Evolutionary conservation across 2,797 vertebrate species (phyloP).

Genomic region (Chelidonichthys spinosus): DNA sequence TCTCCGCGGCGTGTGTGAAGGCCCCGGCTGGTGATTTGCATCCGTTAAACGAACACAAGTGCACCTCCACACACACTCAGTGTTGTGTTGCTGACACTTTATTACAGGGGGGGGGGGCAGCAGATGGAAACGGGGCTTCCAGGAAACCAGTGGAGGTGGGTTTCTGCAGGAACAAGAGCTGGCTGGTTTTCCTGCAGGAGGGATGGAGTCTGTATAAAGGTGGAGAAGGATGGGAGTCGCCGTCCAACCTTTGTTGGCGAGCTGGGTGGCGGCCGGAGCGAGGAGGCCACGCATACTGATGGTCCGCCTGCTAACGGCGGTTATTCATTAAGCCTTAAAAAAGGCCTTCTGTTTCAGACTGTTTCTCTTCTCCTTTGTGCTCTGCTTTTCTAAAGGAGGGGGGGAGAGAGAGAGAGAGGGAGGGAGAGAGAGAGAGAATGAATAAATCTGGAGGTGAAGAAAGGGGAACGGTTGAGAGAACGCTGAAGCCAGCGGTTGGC

Average conservation of each 20-base stretch:
- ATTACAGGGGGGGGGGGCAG: constrained; percentile 27
- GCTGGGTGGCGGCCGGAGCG: constrained; percentile 54
- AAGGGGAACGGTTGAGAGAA: constrained; percentile 55
- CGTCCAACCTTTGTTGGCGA: constrained; percentile 45
- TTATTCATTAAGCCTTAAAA: constrained; percentile 79
- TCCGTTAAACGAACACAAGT: constrained; percentile 40
- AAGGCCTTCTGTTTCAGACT: constrained; percentile 69
- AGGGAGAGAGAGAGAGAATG: constrained; percentile 27
- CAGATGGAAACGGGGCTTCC: constrained; percentile 69
- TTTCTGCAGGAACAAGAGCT: constrained; percentile 47
- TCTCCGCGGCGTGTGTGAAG: too few relatives aligned
- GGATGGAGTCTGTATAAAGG: constrained; percentile 26
- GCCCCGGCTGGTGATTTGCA: constrained; percentile 33
- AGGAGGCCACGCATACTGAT: constrained; percentile 75
- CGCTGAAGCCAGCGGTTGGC: constrained; percentile 73
- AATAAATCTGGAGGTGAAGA: constrained; percentile 71
- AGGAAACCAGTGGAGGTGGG: constrained; percentile 61
- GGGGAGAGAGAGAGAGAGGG: constrained; percentile 12
- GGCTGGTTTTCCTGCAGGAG: constrained; percentile 37
- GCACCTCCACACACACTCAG: constrained; percentile 51
- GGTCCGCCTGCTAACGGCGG: constrained; percentile 68
- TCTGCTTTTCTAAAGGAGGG: constrained; percentile 37
- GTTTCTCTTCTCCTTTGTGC: constrained; percentile 65
- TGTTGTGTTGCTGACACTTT: constrained; percentile 54
- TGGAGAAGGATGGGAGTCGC: constrained; percentile 42